phyloP scores from a whole-genome alignment of 2,113 vertebrate genomes.

The Neodontobutis hainanensis region DNA sequence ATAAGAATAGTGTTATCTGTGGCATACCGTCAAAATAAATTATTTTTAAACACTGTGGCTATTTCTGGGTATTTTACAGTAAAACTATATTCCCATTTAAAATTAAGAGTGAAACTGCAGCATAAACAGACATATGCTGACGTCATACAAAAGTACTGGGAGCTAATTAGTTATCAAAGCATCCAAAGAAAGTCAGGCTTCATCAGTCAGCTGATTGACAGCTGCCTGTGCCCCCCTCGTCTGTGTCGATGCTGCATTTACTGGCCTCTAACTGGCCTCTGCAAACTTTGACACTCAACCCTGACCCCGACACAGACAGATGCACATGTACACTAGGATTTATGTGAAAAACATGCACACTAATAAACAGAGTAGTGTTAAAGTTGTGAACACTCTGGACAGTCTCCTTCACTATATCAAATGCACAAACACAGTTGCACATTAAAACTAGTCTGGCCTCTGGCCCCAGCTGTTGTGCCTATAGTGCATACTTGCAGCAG shows the following conservation, averaged over 20 bases:
- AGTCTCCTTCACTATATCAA: constrained; percentile 38
- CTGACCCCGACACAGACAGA: constrained; percentile 24
- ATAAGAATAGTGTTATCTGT: too few species aligned
- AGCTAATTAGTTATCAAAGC: constrained; percentile 68
- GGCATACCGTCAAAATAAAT: too few species aligned
- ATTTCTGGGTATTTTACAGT: too few species aligned
- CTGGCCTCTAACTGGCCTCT: constrained; percentile 84
- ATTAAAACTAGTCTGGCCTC: constrained; percentile 52
- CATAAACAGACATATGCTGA: constrained; percentile 50
- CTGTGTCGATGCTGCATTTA: constrained; percentile 90
- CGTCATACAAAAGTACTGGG: constrained; percentile 21
- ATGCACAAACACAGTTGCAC: constrained; percentile 51
- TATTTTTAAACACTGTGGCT: too few species aligned
- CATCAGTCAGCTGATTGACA: constrained; percentile 95
- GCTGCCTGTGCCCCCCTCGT: constrained; percentile 86
- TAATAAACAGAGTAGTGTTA: too few species aligned
- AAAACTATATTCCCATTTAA: constrained; percentile 15
- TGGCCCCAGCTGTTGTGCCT: constrained; percentile 82
- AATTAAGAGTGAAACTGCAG: not conserved
- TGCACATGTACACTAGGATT: constrained; percentile 1
- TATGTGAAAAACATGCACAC: constrained; percentile 8
- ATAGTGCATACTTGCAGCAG: constrained; percentile 90
- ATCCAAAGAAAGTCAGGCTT: constrained; percentile 56
- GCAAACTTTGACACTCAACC: constrained; percentile 59
- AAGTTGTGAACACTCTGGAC: too few species aligned